Evolutionary conservation across 2,888 invertebrate species (phyloP).

Genomic region (Chymomyza fuscimana): DNA sequence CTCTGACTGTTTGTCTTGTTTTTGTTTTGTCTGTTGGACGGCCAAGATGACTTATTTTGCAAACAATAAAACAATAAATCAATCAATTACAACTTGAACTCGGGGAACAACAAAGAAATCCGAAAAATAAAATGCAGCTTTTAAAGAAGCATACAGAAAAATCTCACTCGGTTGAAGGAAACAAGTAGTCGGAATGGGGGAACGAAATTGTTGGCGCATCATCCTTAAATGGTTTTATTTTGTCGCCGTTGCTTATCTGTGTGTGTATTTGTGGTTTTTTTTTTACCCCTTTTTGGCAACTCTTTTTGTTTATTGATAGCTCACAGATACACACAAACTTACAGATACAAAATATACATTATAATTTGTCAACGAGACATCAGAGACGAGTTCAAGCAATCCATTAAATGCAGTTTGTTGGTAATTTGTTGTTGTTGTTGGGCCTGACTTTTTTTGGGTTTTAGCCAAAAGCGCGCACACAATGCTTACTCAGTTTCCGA

Average conservation of each 20-base stretch:
- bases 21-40: not conserved
- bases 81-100: slow-evolving; percentile 68
- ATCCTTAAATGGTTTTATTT: slow-evolving; percentile 14
- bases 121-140: not conserved
- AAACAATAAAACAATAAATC: slow-evolving; percentile 74
- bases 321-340: not conserved
- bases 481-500: slow-evolving; percentile 53
- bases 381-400: not conserved
- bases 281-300: slow-evolving; percentile 4
- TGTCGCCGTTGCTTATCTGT: not conserved
- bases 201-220: slow-evolving; percentile 3
- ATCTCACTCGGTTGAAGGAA: not conserved
- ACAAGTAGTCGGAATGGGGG: not conserved
- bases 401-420: slow-evolving; percentile 4
- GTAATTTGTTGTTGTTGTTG: slow-evolving; percentile 34
- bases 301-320: slow-evolving; percentile 12
- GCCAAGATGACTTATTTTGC: slow-evolving; percentile 61
- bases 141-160: not conserved
- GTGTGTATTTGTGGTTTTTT: not conserved
- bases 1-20: not conserved
- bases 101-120: slow-evolving; percentile 19
- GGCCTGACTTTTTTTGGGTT: slow-evolving; percentile 64
- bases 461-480: slow-evolving; percentile 61
- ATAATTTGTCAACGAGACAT: slow-evolving; percentile 10
- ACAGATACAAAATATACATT: not conserved